These are phyloP conservation scores for Bombylius major DNA, from an alignment of 2,888 invertebrate genomes.

Conservation along the genomic window DNA sequence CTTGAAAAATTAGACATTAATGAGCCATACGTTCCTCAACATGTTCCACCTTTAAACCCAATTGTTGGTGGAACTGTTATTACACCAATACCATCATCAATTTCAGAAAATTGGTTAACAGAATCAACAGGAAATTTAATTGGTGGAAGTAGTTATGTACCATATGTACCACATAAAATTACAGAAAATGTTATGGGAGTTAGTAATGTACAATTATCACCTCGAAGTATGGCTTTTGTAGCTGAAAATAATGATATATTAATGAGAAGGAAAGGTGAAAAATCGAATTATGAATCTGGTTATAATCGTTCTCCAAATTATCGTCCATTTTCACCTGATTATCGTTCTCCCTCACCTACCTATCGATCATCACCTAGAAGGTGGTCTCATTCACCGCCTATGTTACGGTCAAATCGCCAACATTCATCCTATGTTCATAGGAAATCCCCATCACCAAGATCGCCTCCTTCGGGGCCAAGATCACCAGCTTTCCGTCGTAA, in stretches of 20 bases:
- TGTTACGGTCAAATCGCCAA: conserved; percentile 6
- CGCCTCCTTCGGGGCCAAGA: not conserved
- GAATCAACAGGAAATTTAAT: not conserved
- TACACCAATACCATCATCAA: not conserved
- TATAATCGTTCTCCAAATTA: not conserved
- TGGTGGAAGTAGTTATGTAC: conserved; percentile 2
- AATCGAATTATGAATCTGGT: not conserved
- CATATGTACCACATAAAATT: conserved; percentile 6
- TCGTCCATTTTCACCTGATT: not conserved
- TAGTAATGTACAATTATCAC: conserved; percentile 15
- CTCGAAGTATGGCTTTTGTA: conserved; percentile 18
- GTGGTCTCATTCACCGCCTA: conserved; percentile 6
- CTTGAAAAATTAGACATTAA: conserved; percentile 10
- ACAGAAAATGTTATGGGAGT: not conserved
- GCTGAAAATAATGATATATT: conserved; percentile 16
- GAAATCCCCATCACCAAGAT: conserved; percentile 4
- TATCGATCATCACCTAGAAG: not conserved
- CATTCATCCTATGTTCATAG: not conserved
- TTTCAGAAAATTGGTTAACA: not conserved
- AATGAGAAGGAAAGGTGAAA: conserved; percentile 11
- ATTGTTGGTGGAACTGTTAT: too few relatives aligned
- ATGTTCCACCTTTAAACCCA: conserved; percentile 4
- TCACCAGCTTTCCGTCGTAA: conserved; percentile 6
- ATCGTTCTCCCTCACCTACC: not conserved
- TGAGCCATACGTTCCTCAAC: conserved; percentile 15